These are phyloP conservation scores for Temnothorax longispinosus DNA, from an alignment of 1,140 invertebrate species.

Conservation along the genomic window DNA sequence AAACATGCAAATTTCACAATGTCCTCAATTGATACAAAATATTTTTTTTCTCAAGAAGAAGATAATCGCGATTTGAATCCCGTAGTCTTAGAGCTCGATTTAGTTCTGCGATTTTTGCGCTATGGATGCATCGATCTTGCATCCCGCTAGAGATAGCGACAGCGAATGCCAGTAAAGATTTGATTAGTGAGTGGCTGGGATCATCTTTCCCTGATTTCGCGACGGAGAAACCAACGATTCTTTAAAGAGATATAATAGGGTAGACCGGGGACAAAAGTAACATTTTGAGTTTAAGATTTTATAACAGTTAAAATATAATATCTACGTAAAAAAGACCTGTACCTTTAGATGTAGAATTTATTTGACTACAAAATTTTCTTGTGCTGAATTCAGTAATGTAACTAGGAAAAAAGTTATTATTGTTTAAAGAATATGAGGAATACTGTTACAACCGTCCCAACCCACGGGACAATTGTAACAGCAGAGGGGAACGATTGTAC, in stretches of 20 bases:
- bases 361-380: too few species aligned
- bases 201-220: conserved; percentile 41
- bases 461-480: too few species aligned
- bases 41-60: not conserved
- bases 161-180: conserved; percentile 17
- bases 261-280: too few species aligned
- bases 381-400: too few species aligned
- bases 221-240: conserved; percentile 7
- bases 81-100: not conserved
- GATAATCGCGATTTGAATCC: not conserved
- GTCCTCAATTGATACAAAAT: not conserved
- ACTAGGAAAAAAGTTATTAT: too few species aligned
- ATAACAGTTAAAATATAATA: too few species aligned
- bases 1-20: not conserved
- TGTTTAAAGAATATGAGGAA: too few species aligned
- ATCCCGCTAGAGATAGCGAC: not conserved
- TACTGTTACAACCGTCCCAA: too few species aligned
- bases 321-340: too few species aligned
- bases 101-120: not conserved
- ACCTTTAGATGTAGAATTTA: too few species aligned
- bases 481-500: too few species aligned
- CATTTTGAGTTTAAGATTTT: too few species aligned
- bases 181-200: conserved; percentile 31
- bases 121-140: not conserved
- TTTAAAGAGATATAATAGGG: conserved; percentile 27